Evolutionary conservation across 2,888 invertebrate species (phyloP).

Genomic region (Lamproptera curius): DNA sequence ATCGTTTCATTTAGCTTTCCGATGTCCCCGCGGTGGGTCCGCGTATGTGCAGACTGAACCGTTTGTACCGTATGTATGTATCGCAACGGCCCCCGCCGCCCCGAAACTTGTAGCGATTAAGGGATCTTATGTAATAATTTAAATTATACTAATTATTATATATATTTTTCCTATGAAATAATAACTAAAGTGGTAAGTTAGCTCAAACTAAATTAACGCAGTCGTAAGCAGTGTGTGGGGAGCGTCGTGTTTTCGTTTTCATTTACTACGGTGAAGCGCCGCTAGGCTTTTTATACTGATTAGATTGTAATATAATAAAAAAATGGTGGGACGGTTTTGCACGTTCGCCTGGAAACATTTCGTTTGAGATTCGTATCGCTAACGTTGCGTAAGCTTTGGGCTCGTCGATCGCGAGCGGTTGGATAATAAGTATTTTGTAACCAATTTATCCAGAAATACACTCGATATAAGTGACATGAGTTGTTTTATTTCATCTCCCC

Average conservation of each 20-base stretch:
- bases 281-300: conserved; percentile 68
- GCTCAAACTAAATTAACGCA: conserved; percentile 68
- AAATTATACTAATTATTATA: conserved; percentile 74
- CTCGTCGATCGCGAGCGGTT: conserved; percentile 47
- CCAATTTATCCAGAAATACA: conserved; percentile 77
- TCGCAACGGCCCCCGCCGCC: conserved; percentile 31
- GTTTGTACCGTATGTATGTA: conserved; percentile 28
- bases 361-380: conserved; percentile 53
- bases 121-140: conserved; percentile 71
- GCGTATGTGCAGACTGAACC: conserved; percentile 42
- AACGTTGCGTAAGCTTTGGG: conserved; percentile 43
- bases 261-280: conserved; percentile 43
- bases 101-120: conserved; percentile 45
- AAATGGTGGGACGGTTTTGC: conserved; percentile 57
- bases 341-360: conserved; percentile 52
- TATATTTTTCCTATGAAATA: conserved; percentile 66
- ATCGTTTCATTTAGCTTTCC: conserved; percentile 36
- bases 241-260: conserved; percentile 42
- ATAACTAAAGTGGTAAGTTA: conserved; percentile 72
- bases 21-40: conserved; percentile 28
- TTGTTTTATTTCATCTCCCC: conserved; percentile 58
- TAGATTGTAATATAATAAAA: conserved; percentile 54
- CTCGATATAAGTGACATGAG: conserved; percentile 71
- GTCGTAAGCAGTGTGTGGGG: conserved; percentile 35
- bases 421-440: conserved; percentile 75